phyloP scores from a whole-genome alignment of 2,888 invertebrate genomes.

The Apamea crenata region DNA sequence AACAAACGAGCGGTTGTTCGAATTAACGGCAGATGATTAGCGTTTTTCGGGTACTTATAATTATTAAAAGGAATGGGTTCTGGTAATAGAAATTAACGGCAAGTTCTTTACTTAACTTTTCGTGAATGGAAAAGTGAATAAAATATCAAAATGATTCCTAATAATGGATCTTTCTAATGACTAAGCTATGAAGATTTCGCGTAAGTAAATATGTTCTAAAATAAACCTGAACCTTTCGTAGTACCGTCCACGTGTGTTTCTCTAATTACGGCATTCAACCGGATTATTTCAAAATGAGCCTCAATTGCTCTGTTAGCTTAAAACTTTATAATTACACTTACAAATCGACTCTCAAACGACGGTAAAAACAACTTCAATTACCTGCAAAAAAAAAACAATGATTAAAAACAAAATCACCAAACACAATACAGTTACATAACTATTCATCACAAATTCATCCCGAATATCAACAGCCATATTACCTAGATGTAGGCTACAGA shows the following conservation, averaged over 20 bases:
- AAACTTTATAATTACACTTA: conserved; percentile 5
- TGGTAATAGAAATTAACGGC: background rate
- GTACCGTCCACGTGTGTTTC: too few relatives aligned
- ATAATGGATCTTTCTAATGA: background rate
- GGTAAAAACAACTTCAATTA: conserved; percentile 33
- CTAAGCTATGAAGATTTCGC: background rate
- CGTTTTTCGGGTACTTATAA: background rate
- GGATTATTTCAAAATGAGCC: background rate
- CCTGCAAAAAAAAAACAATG: conserved; percentile 39
- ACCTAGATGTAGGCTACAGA: background rate
- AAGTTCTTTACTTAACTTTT: background rate
- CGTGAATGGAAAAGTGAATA: background rate
- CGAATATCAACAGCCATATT: conserved; percentile 24
- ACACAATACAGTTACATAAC: conserved; percentile 3
- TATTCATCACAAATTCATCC: background rate
- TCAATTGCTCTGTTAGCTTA: background rate
- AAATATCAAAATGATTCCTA: background rate
- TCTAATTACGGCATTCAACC: too few relatives aligned
- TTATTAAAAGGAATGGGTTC: conserved; percentile 14
- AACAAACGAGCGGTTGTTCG: conserved; percentile 37
- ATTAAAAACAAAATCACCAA: conserved; percentile 15
- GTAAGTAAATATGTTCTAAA: background rate
- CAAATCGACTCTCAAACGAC: background rate
- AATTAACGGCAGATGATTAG: conserved; percentile 22
- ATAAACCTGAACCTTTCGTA: background rate